These are phyloP conservation scores for Cyrtonyx montezumae DNA, from an alignment of 2,113 vertebrate species.

Conservation along the genomic window DNA sequence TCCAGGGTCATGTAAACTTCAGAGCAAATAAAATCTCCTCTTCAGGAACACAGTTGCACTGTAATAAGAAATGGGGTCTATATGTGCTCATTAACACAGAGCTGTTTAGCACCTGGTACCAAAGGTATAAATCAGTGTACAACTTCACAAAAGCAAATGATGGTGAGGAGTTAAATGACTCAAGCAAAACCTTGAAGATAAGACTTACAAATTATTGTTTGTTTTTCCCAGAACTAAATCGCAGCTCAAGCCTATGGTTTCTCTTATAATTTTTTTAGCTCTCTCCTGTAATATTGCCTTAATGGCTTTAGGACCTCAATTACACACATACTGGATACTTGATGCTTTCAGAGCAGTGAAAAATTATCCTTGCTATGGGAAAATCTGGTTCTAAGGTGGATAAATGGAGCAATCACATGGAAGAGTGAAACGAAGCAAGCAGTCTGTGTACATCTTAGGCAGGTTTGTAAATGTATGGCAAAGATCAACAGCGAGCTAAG, in stretches of 20 bases:
- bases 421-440: neutral
- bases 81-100: neutral
- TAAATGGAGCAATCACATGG: neutral
- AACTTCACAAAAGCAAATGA: neutral
- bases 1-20: neutral
- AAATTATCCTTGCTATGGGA: constrained; percentile 8
- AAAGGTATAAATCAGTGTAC: neutral
- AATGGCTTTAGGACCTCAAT: constrained; percentile 23
- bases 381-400: neutral
- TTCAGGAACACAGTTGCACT: neutral
- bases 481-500: neutral
- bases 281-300: neutral
- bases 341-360: constrained; percentile 1
- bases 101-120: neutral
- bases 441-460: neutral
- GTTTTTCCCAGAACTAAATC: neutral
- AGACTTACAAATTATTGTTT: neutral
- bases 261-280: neutral
- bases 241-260: neutral
- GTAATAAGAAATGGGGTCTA: accelerated
- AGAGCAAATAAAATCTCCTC: neutral
- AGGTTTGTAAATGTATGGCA: neutral
- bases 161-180: neutral
- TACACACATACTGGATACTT: neutral
- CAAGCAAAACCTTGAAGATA: neutral